Percentiles rank a stretch among this genome's conserved stretches.
These are phyloP conservation scores for Chlamydotis undulata DNA, from an alignment of 2,113 vertebrate genomes.

Conservation along the genomic window DNA sequence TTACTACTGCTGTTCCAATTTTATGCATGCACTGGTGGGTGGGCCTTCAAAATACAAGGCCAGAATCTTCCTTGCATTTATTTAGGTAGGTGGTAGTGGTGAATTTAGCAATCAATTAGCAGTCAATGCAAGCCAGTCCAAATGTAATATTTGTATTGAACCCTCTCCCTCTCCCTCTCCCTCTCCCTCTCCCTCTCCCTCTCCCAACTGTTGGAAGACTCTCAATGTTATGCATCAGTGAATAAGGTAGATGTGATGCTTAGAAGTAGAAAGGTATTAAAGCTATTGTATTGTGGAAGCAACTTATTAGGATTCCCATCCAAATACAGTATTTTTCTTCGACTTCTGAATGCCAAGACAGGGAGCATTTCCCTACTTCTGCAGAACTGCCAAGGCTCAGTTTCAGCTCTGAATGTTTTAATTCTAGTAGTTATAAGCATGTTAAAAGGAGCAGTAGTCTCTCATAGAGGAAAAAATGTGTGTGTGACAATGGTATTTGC, in stretches of 20 bases:
- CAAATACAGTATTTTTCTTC: not conserved
- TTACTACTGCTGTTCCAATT: slow-evolving; percentile 7
- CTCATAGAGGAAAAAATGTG: not conserved
- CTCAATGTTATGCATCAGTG: not conserved
- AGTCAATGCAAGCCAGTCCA: not conserved
- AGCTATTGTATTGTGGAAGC: not conserved
- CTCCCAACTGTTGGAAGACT: not conserved
- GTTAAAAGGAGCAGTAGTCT: not conserved
- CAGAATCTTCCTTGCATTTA: not conserved
- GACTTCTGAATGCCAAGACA: not conserved
- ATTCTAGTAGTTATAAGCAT: not conserved
- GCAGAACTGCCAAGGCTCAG: not conserved
- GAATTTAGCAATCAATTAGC: slow-evolving; percentile 10
- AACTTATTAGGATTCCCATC: not conserved
- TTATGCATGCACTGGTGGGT: not conserved
- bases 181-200: not conserved
- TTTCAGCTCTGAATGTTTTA: not conserved
- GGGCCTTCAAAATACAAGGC: not conserved
- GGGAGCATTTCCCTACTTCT: not conserved
- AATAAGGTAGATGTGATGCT: not conserved
- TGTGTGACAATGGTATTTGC: not conserved
- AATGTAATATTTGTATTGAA: not conserved
- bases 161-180: not conserved
- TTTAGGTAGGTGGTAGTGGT: not conserved
- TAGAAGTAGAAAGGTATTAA: not conserved